Evolutionary conservation across 2,797 vertebrate species (phyloP).

Genomic region (Epinephelus malabaricus): DNA sequence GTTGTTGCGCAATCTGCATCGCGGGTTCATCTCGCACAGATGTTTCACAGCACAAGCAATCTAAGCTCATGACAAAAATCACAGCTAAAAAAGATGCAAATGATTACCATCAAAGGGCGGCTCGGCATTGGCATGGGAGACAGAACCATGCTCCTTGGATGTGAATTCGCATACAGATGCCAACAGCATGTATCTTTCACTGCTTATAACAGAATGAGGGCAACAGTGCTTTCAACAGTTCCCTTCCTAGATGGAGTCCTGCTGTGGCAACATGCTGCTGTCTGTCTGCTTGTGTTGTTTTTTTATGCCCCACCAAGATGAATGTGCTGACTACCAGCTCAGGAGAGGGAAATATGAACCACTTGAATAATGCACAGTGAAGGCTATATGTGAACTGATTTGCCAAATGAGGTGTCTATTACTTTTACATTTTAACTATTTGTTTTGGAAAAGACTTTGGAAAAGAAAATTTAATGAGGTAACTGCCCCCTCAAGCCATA

Average conservation of each 20-base stretch:
- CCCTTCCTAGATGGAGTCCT: conserved; percentile 49
- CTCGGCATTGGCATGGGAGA: conserved; percentile 2
- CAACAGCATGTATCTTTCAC: conserved; percentile 45
- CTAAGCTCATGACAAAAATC: conserved; percentile 19
- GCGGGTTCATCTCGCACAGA: conserved; percentile 20
- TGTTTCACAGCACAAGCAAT: conserved; percentile 20
- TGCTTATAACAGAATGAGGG: conserved; percentile 68
- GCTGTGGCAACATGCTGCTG: conserved; percentile 62
- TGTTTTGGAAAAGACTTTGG: not conserved
- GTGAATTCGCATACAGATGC: conserved; percentile 53
- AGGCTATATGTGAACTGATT: conserved; percentile 8
- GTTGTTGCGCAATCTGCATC: conserved; percentile 11
- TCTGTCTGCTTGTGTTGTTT: conserved; percentile 62
- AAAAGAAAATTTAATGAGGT: accelerated
- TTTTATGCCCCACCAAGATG: conserved; percentile 31
- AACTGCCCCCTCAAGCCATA: not conserved
- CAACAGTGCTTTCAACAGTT: conserved; percentile 59
- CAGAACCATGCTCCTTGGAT: conserved; percentile 25
- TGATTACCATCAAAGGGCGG: conserved; percentile 38
- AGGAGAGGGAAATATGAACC: conserved; percentile 33
- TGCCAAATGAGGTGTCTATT: conserved; percentile 44
- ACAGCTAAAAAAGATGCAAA: conserved; percentile 43
- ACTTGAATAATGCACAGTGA: conserved; percentile 39
- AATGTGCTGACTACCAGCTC: conserved; percentile 45
- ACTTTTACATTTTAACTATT: conserved; percentile 13